Percentiles rank a stretch among this genome's conserved stretches.
These are phyloP conservation scores for Drosophila lutescens DNA, from an alignment of 2,888 invertebrate genomes.

Conservation along the genomic window DNA sequence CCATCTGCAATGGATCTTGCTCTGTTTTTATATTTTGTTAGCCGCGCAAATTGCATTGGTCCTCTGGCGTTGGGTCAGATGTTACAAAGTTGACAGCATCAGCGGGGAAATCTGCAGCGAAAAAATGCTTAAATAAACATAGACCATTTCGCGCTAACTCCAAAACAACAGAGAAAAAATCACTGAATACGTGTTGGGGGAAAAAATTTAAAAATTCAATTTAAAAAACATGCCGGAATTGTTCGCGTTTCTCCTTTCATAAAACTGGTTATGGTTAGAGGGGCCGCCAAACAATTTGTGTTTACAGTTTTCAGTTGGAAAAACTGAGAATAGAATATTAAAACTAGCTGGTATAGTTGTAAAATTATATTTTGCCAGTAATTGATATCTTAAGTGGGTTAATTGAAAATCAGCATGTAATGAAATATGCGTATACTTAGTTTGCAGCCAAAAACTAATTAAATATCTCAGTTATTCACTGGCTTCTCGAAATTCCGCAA, in stretches of 20 bases:
- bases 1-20: slow-evolving; percentile 32
- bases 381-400: not conserved
- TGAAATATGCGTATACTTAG: not conserved
- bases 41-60: slow-evolving; percentile 63
- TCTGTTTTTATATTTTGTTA: slow-evolving; percentile 16
- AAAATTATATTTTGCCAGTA: not conserved
- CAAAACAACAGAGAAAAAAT: slow-evolving; percentile 18
- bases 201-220: slow-evolving; percentile 72
- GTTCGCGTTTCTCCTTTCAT: slow-evolving; percentile 1
- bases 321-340: not conserved
- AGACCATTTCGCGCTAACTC: slow-evolving; percentile 24
- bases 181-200: slow-evolving; percentile 33
- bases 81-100: slow-evolving; percentile 60
- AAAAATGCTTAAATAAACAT: slow-evolving; percentile 36
- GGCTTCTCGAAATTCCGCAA: slow-evolving; percentile 48
- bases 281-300: slow-evolving; percentile 33
- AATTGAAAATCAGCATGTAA: not conserved
- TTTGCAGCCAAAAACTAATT: not conserved
- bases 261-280: slow-evolving; percentile 51
- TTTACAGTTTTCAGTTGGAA: slow-evolving; percentile 8
- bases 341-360: not conserved
- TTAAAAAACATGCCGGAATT: slow-evolving; percentile 50
- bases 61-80: slow-evolving; percentile 49
- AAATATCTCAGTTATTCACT: not conserved
- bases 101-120: slow-evolving; percentile 30